Base-by-base conservation (phyloP, 2,888 invertebrate genomes). In the Sisyra terminalis region DNA sequence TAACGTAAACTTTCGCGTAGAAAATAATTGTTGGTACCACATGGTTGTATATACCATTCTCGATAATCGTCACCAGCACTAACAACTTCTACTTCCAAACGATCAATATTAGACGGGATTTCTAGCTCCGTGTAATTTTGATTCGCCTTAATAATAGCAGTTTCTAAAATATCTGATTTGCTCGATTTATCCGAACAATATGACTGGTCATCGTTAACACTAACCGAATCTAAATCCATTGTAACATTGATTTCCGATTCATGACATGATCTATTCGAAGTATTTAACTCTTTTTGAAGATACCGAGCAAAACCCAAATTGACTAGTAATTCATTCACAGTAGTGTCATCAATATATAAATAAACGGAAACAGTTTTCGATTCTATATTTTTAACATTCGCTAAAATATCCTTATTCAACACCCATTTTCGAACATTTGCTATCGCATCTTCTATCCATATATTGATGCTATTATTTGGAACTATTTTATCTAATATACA, bases 381-480 rank as follows among this genome's bases (percentile, higher is more conserved):
- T 2, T n/a, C 37, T 16, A 4, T 7, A 9, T 66, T 63, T 4
- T 59, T 52, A 3, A 72, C 53, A 30, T 65, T 65, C 1, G 81
- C 57, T 7, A 57, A 57, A 50, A 73, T 71, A 7, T 66, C 49
- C 47, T 73, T 70, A 34, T 73, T 73, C 0, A 80, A 73, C 2
- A 80, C 44, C 1, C 54, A 55, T 2, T 59, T 59, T 50, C 81
- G 76, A 18, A 84, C 66, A 44, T 65, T 67, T 50, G 83, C 79
- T 29, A 82, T 62, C 2, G 71, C 68, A 1, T 56, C 55, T 1
- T 60, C 52, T 4, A 61, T 54, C 73, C 78, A 82, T 3, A 49
- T 55, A 0, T 57, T 55, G 7, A 3, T 24, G 5, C 5, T 5
- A 18, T 55, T 55, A 31, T 66, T 66, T 9, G 74, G 66, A 35